Conservation (phyloP, 2,888 invertebrate genomes). For the Xestia rhomboidea region DNA sequence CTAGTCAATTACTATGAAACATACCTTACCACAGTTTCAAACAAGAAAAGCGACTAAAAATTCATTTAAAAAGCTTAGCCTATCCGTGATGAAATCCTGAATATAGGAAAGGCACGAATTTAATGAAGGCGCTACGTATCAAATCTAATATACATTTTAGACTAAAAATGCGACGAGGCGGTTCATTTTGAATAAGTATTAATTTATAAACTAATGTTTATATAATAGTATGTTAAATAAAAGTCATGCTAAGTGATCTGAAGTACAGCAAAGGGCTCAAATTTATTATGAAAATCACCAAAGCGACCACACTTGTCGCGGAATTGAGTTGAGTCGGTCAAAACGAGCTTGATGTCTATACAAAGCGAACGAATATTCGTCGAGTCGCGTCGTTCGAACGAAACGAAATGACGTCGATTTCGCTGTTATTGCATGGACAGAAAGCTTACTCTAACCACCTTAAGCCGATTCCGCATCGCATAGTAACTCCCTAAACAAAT, state of each 20-base stretch:
- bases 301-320: not conserved
- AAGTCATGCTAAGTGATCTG: constrained; percentile 30
- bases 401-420: not conserved
- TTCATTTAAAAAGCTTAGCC: constrained; percentile 43
- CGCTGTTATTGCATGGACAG: not conserved
- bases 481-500: not conserved
- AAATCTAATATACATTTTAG: constrained; percentile 51
- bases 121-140: constrained; percentile 56
- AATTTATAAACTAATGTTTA: constrained; percentile 28
- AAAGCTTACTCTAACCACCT: not conserved
- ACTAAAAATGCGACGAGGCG: constrained; percentile 58
- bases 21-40: constrained; percentile 28
- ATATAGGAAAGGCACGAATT: constrained; percentile 58
- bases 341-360: not conserved
- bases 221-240: constrained; percentile 13
- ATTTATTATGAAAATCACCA: not conserved
- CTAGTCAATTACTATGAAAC: not conserved
- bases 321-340: not conserved
- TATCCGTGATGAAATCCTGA: constrained; percentile 57
- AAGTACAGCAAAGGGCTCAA: constrained; percentile 5
- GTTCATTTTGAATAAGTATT: constrained; percentile 34
- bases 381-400: not conserved
- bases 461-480: not conserved
- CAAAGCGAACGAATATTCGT: not conserved
- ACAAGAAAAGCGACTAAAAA: constrained; percentile 11